Conservation (phyloP, 2,113 vertebrate genomes). For the Cheirogaleus medius region DNA sequence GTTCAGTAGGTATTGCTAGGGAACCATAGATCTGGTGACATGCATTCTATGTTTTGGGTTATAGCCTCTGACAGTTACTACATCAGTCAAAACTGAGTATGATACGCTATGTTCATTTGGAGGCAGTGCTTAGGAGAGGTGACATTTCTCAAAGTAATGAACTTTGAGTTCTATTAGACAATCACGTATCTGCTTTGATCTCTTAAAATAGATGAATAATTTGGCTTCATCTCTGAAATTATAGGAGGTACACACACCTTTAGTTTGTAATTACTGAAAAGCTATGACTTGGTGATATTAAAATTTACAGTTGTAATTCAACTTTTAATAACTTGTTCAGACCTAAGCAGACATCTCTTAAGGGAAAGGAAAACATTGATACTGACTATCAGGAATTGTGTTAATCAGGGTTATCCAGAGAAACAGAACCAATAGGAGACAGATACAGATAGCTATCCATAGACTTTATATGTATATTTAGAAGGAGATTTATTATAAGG, state of each 20-base stretch:
- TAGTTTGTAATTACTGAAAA: background rate
- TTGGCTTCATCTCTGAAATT: constrained; percentile 14
- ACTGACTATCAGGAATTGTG: background rate
- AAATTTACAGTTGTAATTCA: constrained; percentile 17
- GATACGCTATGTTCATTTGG: background rate
- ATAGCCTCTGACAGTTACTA: background rate
- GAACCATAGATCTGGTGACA: background rate
- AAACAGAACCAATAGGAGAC: background rate
- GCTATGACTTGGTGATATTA: background rate
- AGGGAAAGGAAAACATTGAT: background rate
- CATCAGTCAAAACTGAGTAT: background rate
- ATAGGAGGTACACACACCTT: background rate
- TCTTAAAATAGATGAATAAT: background rate
- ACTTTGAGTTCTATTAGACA: background rate
- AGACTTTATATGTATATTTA: background rate
- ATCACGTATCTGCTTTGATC: background rate
- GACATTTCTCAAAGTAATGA: background rate
- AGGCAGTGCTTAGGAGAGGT: background rate
- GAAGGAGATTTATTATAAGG: background rate
- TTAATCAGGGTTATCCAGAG: background rate
- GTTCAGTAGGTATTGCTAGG: background rate
- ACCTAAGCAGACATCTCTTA: background rate
- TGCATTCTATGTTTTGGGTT: background rate
- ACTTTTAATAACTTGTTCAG: constrained; percentile 21
- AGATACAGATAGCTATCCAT: background rate